Percentiles rank a stretch among this genome's conserved stretches.
Conservation (phyloP, 2,888 invertebrate species). For the Rhagophthalmus giganteus region DNA sequence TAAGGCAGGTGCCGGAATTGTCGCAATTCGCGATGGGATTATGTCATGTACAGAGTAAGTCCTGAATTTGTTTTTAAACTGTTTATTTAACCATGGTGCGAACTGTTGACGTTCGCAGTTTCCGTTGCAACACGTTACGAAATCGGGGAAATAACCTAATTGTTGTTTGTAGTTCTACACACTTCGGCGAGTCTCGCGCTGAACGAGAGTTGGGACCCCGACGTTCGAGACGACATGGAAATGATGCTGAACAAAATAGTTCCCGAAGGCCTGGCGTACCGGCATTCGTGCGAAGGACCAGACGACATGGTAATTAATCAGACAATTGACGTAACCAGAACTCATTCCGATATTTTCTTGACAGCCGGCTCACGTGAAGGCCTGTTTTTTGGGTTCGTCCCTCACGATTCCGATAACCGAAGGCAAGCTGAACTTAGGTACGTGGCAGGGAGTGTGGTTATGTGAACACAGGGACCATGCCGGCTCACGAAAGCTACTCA, state of each 20-base stretch:
- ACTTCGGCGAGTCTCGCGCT: conserved; percentile 96
- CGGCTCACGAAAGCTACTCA: conserved; percentile 81
- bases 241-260: conserved; percentile 99
- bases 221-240: conserved; percentile 97
- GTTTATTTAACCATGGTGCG: neutral
- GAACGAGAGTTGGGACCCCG: conserved; percentile 98
- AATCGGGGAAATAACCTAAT: no score
- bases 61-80: conserved; percentile 17
- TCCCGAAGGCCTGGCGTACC: conserved; percentile 94
- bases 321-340: no score
- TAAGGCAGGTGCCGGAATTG: conserved; percentile 92
- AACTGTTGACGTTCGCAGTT: no score
- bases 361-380: conserved; percentile 98
- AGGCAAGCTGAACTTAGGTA: conserved; percentile 91
- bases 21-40: conserved; percentile 93
- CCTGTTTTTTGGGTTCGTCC: conserved; percentile 93
- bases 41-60: conserved; percentile 96
- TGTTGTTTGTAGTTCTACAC: conserved; percentile 88
- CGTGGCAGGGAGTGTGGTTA: conserved; percentile 98
- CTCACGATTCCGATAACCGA: conserved; percentile 95
- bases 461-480: conserved; percentile 97
- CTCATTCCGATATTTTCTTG: no score
- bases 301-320: conserved; percentile 88
- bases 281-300: conserved; percentile 97
- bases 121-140: no score